A percentile compares a stretch with the other conserved stretches of the same genome.
Conservation (phyloP, 1,140 invertebrate species). For the Acyrthosiphon pisum region DNA sequence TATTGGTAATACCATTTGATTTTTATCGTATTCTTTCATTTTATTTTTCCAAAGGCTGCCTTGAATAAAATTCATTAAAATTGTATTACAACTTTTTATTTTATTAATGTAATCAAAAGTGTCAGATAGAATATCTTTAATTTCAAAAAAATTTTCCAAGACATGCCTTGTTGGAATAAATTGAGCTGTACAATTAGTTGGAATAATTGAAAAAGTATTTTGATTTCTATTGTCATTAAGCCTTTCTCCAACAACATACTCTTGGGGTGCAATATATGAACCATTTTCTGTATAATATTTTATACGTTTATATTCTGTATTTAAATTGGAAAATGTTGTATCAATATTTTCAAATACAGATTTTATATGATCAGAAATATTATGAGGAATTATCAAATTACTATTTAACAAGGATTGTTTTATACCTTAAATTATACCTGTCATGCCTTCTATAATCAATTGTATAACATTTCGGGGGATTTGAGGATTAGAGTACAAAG, state of each 20-base stretch:
- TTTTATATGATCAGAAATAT: neutral
- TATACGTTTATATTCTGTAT: no score
- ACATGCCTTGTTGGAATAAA: neutral
- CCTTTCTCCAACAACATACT: neutral
- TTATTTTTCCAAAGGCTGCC: neutral
- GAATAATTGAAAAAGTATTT: neutral
- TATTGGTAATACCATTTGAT: slow-evolving; percentile 67
- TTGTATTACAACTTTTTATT: neutral
- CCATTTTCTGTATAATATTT: no score
- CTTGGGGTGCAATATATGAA: slow-evolving; percentile 22
- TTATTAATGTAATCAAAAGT: neutral
- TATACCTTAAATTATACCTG: neutral
- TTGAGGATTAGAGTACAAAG: neutral
- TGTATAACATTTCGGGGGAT: neutral
- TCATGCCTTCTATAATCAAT: neutral
- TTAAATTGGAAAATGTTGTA: no score
- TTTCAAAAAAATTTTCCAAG: neutral
- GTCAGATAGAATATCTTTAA: neutral
- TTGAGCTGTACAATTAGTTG: slow-evolving; percentile 26
- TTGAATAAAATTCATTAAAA: slow-evolving; percentile 21
- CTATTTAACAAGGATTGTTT: neutral
- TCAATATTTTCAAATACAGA: slow-evolving; percentile 12
- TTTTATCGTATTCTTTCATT: neutral
- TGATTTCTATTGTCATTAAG: neutral
- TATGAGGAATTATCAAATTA: neutral